These are phyloP conservation scores for Machimus atricapillus DNA, from an alignment of 2,888 invertebrate species.

Conservation along the genomic window DNA sequence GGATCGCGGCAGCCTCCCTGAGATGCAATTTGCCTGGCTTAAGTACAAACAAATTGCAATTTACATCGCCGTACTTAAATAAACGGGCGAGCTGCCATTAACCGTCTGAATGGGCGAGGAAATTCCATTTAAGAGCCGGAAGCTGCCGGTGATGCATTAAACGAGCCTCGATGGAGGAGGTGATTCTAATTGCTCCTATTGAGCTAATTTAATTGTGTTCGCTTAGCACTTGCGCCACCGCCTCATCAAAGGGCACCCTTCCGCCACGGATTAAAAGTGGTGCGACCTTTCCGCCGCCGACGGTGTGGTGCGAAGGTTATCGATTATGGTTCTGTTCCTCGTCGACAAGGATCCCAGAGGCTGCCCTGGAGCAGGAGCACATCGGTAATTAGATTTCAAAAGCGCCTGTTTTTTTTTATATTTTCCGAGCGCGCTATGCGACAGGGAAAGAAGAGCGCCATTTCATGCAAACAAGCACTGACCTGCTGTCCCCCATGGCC, in stretches of 20 bases:
- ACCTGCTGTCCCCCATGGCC: neutral
- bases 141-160: conserved; percentile 5
- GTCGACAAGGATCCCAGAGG: neutral
- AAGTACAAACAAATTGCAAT: conserved; percentile 15
- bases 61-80: neutral
- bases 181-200: conserved; percentile 4
- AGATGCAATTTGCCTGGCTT: conserved; percentile 6
- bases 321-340: neutral
- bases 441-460: neutral
- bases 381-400: neutral
- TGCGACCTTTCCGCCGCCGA: neutral
- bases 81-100: neutral
- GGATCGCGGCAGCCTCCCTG: neutral
- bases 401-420: neutral
- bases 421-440: neutral
- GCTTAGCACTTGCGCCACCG: neutral
- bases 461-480: neutral
- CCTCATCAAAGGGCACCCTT: neutral
- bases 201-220: conserved; percentile 25
- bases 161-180: neutral
- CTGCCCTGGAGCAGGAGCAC: neutral
- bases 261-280: neutral
- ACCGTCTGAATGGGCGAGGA: neutral
- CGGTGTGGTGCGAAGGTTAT: neutral
- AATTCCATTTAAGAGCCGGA: neutral